Conservation (phyloP, 1,140 invertebrate species). For the Trichonephila clavipes region DNA sequence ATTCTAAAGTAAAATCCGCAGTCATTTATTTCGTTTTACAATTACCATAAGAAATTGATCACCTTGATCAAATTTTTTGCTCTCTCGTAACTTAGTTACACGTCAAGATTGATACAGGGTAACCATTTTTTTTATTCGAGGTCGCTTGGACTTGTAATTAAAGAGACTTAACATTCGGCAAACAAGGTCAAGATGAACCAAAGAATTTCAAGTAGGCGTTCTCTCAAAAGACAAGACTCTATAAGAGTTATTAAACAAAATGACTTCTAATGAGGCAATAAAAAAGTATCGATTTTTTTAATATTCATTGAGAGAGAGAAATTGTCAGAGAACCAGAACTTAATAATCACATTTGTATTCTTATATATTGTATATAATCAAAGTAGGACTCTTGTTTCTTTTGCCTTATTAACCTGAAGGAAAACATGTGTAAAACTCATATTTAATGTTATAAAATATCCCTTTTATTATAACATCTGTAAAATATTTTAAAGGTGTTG, state of each 20-base stretch:
- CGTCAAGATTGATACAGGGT: conserved; percentile 28
- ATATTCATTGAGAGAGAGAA: background rate
- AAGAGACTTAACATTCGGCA: background rate
- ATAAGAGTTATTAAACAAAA: background rate
- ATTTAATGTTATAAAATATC: too few relatives aligned
- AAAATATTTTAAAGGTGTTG: too few relatives aligned
- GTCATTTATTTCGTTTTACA: conserved; percentile 4
- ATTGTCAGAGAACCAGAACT: background rate
- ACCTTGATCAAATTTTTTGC: conserved; percentile 10
- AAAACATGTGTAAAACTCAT: too few relatives aligned
- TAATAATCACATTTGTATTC: too few relatives aligned
- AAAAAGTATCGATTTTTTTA: background rate
- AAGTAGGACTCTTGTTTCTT: too few relatives aligned
- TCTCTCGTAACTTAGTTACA: conserved; percentile 16
- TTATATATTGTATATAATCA: too few relatives aligned
- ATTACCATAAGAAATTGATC: conserved; percentile 43
- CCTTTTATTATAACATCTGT: too few relatives aligned
- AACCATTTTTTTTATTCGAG: conserved; percentile 31
- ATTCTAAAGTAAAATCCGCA: background rate
- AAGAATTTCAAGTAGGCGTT: conserved; percentile 56
- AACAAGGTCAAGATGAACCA: conserved; percentile 49
- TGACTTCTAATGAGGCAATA: background rate
- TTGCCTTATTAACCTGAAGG: too few relatives aligned
- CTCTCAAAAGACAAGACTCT: background rate
- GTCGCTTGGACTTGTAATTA: conserved; percentile 34